Conservation (phyloP, 1,140 invertebrate genomes). For the Ceratitis capitata region DNA sequence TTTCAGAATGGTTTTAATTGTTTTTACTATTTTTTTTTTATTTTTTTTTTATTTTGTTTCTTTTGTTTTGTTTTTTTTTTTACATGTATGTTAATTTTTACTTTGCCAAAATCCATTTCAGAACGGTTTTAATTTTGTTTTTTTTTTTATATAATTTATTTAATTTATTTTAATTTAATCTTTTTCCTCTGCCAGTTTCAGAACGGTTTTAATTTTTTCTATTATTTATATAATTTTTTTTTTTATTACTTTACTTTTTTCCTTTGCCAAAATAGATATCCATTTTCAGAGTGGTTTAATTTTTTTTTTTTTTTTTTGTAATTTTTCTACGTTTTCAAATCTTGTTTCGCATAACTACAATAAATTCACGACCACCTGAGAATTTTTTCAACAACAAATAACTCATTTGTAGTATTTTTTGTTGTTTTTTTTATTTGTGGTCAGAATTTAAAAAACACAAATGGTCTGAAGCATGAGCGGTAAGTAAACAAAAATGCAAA, state of each 20-base stretch:
- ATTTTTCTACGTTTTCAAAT: not conserved
- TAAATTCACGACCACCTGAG: constrained; percentile 28
- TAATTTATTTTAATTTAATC: no score
- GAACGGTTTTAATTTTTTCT: no score
- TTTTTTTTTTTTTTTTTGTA: not conserved
- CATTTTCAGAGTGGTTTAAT: not conserved
- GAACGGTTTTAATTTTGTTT: no score
- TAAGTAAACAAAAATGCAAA: not conserved
- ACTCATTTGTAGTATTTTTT: not conserved
- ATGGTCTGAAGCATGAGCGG: not conserved
- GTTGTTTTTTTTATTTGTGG: not conserved
- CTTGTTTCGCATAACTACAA: not conserved
- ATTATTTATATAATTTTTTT: not conserved
- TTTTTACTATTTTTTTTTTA: no score
- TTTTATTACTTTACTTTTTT: not conserved
- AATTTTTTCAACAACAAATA: not conserved
- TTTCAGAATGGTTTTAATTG: no score
- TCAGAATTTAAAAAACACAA: not conserved
- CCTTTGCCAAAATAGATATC: not conserved
- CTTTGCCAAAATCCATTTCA: no score
- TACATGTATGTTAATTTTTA: no score
- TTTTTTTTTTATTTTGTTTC: no score
- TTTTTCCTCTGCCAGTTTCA: not conserved
- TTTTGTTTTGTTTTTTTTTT: no score
- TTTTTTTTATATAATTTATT: no score